Base-by-base conservation (phyloP, 2,888 invertebrate genomes). In the Malachius bipustulatus region DNA sequence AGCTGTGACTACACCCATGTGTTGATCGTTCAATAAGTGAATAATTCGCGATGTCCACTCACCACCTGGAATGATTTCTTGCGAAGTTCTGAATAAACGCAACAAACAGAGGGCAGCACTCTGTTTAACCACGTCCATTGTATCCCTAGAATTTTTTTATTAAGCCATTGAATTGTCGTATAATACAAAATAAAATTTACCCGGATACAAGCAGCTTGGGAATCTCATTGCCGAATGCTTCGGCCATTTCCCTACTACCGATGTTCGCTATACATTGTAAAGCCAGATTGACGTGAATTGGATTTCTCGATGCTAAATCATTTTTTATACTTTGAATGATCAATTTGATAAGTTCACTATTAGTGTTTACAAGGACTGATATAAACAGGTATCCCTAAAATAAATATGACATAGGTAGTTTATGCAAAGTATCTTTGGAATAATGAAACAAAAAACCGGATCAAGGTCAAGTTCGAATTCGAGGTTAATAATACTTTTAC, bases 231-330 rank as follows among this genome's bases (percentile, higher is more conserved):
- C 91, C 89, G 66, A 98, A 96, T 30, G 94, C 94, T 63, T 98
- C 97, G n/a, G 96, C 97, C 98, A 99, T 99, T 62, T 99, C 98
- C 56, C 89, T 83, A 61, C 93, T 94, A 38, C 98, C 98, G 63
- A 99, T 97, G 64, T 99, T 99, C 35, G 98, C 97, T 57, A 99
- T 97, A 65, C 98, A 99, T 66, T 99, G 97, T 48, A 99, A 72
- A 32, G 98, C 97, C 57, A 99, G 73, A 65, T 96, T 97, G 35
- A 98, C 94, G 62, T 97, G 96, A 55, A 97, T 89, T 26, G 98
- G 97, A 68, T 98, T 99, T 50, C 88, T 76, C 42, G 90, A 91
- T 52, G 82, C 81, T 57, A 99, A 71, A 70, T 99, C 98, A 71
- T 96, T 97, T 67, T 97, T 96, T 59, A 99, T 96, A 60, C 93